Evolutionary conservation across 2,797 vertebrate species (phyloP), one percentile per base, ranked within the genome.

Genomic region (Falco biarmicus): DNA sequence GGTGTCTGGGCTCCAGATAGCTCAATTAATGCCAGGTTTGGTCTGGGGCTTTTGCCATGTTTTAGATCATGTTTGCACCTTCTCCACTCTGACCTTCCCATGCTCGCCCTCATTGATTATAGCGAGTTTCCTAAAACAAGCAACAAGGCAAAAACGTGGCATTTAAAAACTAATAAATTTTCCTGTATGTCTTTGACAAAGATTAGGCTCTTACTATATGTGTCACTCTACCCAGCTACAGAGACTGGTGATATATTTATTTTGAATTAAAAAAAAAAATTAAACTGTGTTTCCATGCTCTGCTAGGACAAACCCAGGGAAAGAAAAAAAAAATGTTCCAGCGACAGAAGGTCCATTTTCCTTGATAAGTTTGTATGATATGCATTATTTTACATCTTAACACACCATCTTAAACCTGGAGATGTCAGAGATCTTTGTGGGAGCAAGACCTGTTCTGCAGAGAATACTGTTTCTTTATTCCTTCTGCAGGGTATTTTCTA

Each of bases 51-150:
- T 78, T 84, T 57, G 14, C 24, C 21, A 13, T 1, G 0, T 60
- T 73, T 90, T 54, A 59, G 57, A 28, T 34, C 20, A 19, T 2
- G 0, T 45, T 86, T 0, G 0, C 61, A 43, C 13, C 11, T 68
- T 91, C 50, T 74, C 50, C 41, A 17, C 8, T 34, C 19, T 8
- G 29, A 51, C 11, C 29, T 37, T 57, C 65, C n/a, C 4, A n/a
- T 7, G 13, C 60, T 85, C 18, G 5, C 10, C 10, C 9, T n/a
- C 11, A 13, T 0, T 21, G 26, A 13, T n/a, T 45, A 31, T 2
- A 59, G 13, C 1, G 45, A 89, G 24, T 24, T 90, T 70, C 53
- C 31, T 25, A 79, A 90, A 86, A 25, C 10, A 70, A 68, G 15
- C 2, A 60, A 53, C 16, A 81, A 16, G 29, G 32, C 13, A 56